Evolutionary conservation across 2,113 vertebrate genomes (phyloP), one percentile per base, ranked within the genome.

Genomic region (Caloenas nicobarica): DNA sequence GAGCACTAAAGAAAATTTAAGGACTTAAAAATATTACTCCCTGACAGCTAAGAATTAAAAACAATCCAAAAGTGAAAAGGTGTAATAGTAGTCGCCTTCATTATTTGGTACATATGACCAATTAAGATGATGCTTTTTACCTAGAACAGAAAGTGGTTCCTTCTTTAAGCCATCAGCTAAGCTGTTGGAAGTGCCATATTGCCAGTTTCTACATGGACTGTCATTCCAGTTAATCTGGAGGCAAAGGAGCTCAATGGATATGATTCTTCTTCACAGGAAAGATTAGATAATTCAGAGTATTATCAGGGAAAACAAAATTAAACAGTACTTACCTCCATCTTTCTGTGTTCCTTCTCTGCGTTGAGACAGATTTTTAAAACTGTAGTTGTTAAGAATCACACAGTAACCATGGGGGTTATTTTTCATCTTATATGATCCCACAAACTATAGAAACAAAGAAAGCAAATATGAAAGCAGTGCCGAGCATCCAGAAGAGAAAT

Each of bases 371-470:
- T 93, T 95, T 86, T 88, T 77, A 81, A 97, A 97, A n/a, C 5
- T 28, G 51, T 85, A 1, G 87, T 97, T 97, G 72, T 97, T 97
- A 57, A 97, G 87, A 89, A 97, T 97, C 66, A 97, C 84, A 80
- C 97, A 97, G 77, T 94, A 97, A 53, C 97, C 97, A 31, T 92
- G 95, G 33, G 96, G 96, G 8, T 46, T 91, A 74, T 96, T 96
- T 80, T 95, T 80, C 97, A 97, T 97, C 44, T 70, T 90, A 42
- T 97, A 97, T 40, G 65, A 44, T 57, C 57, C 60, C n/a, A 34
- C 14, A n/a, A 8, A 3, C 97, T 97, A n/a, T 61, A 83, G 50
- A 91, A 91, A 87, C 46, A 70, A 85, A 64, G 46, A 46, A 73
- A 64, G 10, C 13, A 51, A 28, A 1, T 69, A 70, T 46, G 34